Base-by-base conservation (phyloP, 1,140 invertebrate genomes). In the Drosophila nigromelanica region DNA sequence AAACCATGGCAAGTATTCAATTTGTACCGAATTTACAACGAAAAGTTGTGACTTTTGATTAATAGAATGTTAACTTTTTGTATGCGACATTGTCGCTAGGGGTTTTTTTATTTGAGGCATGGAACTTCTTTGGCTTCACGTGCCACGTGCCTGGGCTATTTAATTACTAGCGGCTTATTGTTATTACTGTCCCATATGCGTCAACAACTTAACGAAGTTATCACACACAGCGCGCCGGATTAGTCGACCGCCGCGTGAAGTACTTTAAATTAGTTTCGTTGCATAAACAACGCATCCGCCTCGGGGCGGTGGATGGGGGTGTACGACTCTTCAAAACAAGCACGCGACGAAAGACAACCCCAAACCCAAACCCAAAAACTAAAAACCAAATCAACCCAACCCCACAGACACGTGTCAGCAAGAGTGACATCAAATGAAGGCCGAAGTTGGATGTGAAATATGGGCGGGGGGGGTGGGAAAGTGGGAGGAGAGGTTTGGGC, bases 251-350 rank as follows among this genome's bases (percentile, higher is more conserved):
- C 71, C 82, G 82, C 78, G 83, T 86, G 75, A 86, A 86, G 81
- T 76, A 78, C 75, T 86, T 86, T 87, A 87, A 87, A 86, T 86
- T 86, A 87, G 82, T 87, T 86, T 81, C 70, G 71, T 87, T 87
- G 78, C 78, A 87, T 87, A 78, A 86, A 86, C 81, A 86, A 87
- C 27, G 11, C 35, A 35, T 12, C 11, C 8, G 1, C 8, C 40
- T 11, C 6, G 21, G 15, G 45, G 42, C 0, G 8, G 7, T 51
- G 11, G 35, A 39, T 48, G 35, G 48, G 21, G 33, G 40, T 78
- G 75, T 56, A 55, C 42, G 35, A 48, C 58, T 56, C 56, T 78
- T 68, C 78, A 59, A 69, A 74, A 63, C 33, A 15, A 43, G 58
- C 70, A 14, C 45, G 56, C 54, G 12, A 73, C 56, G 76, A 39